Evolutionary conservation across 2,888 invertebrate genomes (phyloP), one percentile per base, ranked within the genome.

Genomic region (Phanerotoma sp.): DNA sequence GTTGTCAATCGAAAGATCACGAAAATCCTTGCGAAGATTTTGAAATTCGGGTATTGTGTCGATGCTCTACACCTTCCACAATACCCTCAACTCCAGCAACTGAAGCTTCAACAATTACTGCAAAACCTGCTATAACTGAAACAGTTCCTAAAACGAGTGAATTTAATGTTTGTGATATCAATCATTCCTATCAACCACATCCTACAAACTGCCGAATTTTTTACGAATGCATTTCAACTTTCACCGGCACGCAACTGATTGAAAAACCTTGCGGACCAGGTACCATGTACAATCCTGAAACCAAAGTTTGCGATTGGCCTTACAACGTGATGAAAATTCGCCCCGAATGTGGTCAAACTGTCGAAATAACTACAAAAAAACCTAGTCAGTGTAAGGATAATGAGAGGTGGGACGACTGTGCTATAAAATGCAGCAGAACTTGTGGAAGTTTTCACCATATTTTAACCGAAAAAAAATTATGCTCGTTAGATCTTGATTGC

Each of bases 31-130:
- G 94, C 65, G 82, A 85, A 2, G 93, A 94, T 79, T 93, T 93
- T 70, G 93, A 94, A 78, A 86, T 93, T 45, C 82, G 89, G 25
- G 87, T 92, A 2, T 80, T 84, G 35, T 93, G 93, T 70, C 75
- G 80, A 51, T 89, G 89, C 70, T 25, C 25, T 7, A 25, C 9
- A 25, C 9, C 25, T 3, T 25, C 3, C 25, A 25, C n/a, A n/a
- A n/a, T n/a, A n/a, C n/a, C n/a, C 9, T 10, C 37, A 6, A 38
- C 50, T 6, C n/a, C 50, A 11, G 54, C 52, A 3, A 51, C 51
- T 1, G 16, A 38, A n/a, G 13, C 9, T 7, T 7, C 47, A 3
- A 40, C 48, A 4, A 40, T 44, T 18, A 50, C 40, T 28, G 15
- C 42, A 15, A 51, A 51, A 1, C 6, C 44, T 9, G n/a, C n/a